phyloP scores from a whole-genome alignment of 2,797 vertebrate genomes.

The Miichthys miiuy region DNA sequence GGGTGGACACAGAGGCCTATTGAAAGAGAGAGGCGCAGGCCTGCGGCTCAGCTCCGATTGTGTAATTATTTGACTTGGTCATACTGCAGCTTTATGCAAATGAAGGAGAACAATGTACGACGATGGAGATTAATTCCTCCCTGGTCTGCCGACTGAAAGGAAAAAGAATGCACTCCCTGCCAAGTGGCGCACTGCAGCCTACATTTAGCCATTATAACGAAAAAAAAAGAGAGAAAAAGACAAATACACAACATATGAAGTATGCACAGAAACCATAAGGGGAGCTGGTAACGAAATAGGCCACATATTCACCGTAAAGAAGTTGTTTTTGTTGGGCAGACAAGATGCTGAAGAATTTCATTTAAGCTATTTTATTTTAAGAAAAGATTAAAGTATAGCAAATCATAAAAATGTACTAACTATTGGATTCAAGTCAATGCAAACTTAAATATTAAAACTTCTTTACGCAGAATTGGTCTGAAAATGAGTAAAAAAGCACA shows the following conservation, averaged over 20 bases:
- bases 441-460: not conserved
- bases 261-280: constrained; percentile 26
- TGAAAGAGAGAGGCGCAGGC: constrained; percentile 77
- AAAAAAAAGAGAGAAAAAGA: constrained; percentile 13
- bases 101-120: constrained; percentile 88
- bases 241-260: constrained; percentile 39
- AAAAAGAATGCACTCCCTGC: constrained; percentile 75
- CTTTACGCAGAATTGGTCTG: not conserved
- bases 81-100: constrained; percentile 97
- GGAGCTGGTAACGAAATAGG: constrained; percentile 5
- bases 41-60: constrained; percentile 84
- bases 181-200: constrained; percentile 74
- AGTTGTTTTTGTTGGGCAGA: constrained; percentile 22
- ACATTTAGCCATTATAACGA: constrained; percentile 55
- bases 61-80: constrained; percentile 94
- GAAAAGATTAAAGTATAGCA: not conserved
- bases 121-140: constrained; percentile 89
- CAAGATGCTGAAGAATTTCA: constrained; percentile 4
- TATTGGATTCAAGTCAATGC: not conserved
- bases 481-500: not conserved
- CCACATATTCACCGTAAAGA: not conserved
- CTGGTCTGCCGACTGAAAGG: constrained; percentile 78
- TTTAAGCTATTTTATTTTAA: not conserved
- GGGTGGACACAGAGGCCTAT: constrained; percentile 70
- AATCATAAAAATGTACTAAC: not conserved